Conservation (phyloP, 2,113 vertebrate genomes). For the Hyla sarda region DNA sequence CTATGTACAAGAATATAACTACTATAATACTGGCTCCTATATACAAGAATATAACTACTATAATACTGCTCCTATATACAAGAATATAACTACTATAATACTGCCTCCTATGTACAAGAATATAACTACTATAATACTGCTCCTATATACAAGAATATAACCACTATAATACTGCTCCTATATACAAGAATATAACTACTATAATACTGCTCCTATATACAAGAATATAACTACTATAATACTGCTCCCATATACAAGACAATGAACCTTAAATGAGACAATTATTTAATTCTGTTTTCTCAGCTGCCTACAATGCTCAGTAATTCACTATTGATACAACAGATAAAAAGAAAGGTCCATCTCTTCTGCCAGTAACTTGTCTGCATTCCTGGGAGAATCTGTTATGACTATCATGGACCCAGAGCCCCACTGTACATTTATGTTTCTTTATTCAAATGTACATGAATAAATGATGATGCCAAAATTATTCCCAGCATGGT, state of each 20-base stretch:
- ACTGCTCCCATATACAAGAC: not conserved
- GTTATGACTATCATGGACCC: not conserved
- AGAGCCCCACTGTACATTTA: not conserved
- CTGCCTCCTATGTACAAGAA: not conserved
- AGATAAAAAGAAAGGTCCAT: not conserved
- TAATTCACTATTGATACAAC: not conserved
- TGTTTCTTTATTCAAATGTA: constrained; percentile 2
- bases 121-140: constrained; percentile 12
- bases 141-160: not conserved
- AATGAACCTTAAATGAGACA: too few species aligned
- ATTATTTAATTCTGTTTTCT: constrained; percentile 21
- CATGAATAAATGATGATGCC: not conserved
- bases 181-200: constrained; percentile 5
- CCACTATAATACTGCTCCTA: constrained; percentile 1
- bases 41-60: not conserved
- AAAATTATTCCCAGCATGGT: too few species aligned
- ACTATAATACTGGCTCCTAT: not conserved
- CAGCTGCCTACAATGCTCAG: constrained; percentile 70
- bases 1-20: not conserved
- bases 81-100: constrained; percentile 7
- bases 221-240: constrained; percentile 1
- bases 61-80: constrained; percentile 3
- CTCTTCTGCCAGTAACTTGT: not conserved
- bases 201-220: not conserved
- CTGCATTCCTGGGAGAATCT: constrained; percentile 12